Percentiles rank a stretch among this genome's conserved stretches.
These are phyloP conservation scores for Hypotaenidia philippensis DNA, from an alignment of 2,797 vertebrate species.

Conservation along the genomic window DNA sequence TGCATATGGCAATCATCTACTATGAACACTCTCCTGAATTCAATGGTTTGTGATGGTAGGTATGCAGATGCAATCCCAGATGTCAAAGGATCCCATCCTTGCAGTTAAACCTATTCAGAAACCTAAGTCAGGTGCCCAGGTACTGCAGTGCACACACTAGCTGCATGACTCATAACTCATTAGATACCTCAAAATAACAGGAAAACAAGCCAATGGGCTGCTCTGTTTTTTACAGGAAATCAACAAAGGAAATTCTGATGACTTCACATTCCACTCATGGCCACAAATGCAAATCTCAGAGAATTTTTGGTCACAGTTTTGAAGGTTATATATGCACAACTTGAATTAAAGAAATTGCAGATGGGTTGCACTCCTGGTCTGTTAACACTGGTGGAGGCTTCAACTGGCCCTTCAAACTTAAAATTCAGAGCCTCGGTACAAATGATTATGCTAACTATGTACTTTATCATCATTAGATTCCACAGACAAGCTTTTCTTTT, in stretches of 20 bases:
- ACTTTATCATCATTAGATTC: not conserved
- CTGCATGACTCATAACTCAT: not conserved
- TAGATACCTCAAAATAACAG: not conserved
- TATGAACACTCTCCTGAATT: not conserved
- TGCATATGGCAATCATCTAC: not conserved
- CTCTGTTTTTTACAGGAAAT: not conserved
- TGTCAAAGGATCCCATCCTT: not conserved
- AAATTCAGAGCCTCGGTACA: not conserved
- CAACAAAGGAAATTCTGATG: not conserved
- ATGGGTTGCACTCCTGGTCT: fast-evolving
- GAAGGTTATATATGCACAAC: not conserved
- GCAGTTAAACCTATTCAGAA: not conserved
- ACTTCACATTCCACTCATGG: not conserved
- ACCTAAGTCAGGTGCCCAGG: not conserved
- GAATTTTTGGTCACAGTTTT: not conserved
- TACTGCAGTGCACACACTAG: not conserved
- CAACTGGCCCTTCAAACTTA: not conserved
- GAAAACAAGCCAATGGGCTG: not conserved
- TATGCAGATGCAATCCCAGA: not conserved
- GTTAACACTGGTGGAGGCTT: not conserved
- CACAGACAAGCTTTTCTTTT: not conserved
- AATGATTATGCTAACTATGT: not conserved
- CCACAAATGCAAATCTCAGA: not conserved
- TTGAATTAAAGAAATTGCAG: not conserved
- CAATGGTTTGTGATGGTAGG: not conserved